Base-by-base conservation (phyloP, 2,888 invertebrate species). In the Agrotis puta region DNA sequence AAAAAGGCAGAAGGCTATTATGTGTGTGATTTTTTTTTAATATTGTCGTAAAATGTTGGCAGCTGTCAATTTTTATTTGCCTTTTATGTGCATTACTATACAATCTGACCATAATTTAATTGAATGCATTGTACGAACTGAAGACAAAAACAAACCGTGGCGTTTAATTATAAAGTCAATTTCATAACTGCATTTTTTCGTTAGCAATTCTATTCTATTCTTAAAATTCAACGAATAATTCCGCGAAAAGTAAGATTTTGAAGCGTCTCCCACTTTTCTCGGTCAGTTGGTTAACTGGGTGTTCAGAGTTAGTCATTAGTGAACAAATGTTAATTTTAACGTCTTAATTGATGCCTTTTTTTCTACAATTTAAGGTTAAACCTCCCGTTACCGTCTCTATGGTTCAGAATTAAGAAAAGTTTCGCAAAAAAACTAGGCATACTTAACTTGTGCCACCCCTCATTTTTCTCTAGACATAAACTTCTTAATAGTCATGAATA, bases 201-300 rank as follows among this genome's bases (percentile, higher is more conserved):
- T n/a, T n/a, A n/a, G n/a, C n/a, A n/a, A n/a, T n/a, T n/a, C n/a
- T n/a, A n/a, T 22, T 18, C 2, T 4, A 3, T 3, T 24, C 20
- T 53, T 13, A 47, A 61, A 81, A 33, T 77, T 51, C 39, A 58
- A 64, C 24, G 24, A 48, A 63, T 51, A 20, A 62, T 81, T 64
- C 39, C 24, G 65, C 70, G 64, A 81, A 79, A 67, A 67, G 50
- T 13, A 57, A 68, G 51, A 68, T 77, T 67, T 75, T 68, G 53
- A 66, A 74, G 45, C 57, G 59, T 68, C 69, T 67, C 63, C 79
- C 70, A 81, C 70, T 81, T 77, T 86, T 83, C 82, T 86, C 88
- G 91, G 88, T 88, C 88, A 87, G 88, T 73, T 89, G 84, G 73
- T n/a, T 84, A 89, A 85, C 77, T 85, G 69, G 85, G 75, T 69